Evolutionary conservation across 2,113 vertebrate genomes (phyloP).

Genomic region (Calidris pugnax): DNA sequence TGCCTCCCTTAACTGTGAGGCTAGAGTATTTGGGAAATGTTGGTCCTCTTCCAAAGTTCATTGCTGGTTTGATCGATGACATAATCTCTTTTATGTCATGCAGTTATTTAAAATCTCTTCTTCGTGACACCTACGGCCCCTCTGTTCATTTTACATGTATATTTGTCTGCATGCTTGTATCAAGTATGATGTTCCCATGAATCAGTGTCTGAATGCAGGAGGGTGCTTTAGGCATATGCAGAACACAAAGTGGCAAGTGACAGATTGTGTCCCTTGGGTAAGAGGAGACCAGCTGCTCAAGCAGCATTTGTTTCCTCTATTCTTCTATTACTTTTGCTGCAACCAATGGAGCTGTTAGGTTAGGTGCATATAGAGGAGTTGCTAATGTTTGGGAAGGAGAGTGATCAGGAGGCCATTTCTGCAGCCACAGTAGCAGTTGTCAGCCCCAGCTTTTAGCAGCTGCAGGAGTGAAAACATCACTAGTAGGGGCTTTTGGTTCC

Average conservation of each 20-base stretch:
- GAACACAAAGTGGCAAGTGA: not conserved
- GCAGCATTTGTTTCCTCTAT: not conserved
- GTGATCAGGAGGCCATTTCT: not conserved
- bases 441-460: not conserved
- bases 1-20: no score
- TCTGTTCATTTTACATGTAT: not conserved
- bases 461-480: not conserved
- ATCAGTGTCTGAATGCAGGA: not conserved
- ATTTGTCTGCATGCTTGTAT: not conserved
- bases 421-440: not conserved
- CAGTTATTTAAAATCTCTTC: not conserved
- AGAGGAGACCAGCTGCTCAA: not conserved
- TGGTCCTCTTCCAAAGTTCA: not conserved
- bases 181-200: rapidly evolving
- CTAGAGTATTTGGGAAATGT: not conserved
- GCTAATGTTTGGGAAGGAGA: not conserved
- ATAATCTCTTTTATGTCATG: not conserved
- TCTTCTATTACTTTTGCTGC: not conserved
- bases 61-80: not conserved
- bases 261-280: not conserved
- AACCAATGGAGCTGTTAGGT: not conserved
- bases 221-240: not conserved
- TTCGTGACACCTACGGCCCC: not conserved
- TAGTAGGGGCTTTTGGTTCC: not conserved
- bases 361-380: not conserved